These are phyloP conservation scores for Aphodius granarius DNA, from an alignment of 2,888 invertebrate genomes.

Conservation along the genomic window DNA sequence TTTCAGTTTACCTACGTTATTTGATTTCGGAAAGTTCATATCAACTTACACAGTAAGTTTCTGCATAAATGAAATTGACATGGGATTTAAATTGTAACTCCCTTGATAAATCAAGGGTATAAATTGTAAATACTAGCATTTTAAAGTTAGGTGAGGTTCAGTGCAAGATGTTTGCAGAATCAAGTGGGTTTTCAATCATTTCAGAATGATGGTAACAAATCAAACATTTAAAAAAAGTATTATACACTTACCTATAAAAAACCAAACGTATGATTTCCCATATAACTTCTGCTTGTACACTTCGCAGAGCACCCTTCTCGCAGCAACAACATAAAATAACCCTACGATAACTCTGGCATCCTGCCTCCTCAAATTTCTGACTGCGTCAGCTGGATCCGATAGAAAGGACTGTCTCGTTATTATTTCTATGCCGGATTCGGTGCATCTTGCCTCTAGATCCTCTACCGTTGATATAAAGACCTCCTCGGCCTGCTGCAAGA, in stretches of 20 bases:
- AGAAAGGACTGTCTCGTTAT: conserved; percentile 96
- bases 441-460: conserved; percentile 92
- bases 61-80: neutral
- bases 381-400: conserved; percentile 95
- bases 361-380: conserved; percentile 89
- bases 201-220: no score
- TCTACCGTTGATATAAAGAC: conserved; percentile 89
- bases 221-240: no score
- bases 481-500: conserved; percentile 98
- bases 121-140: neutral
- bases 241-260: conserved; percentile 84
- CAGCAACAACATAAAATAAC: conserved; percentile 97
- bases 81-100: neutral
- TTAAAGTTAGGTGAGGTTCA: neutral
- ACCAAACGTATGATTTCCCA: conserved; percentile 97
- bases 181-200: no score
- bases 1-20: neutral
- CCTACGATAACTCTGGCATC: conserved; percentile 98
- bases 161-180: no score
- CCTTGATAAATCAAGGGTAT: neutral
- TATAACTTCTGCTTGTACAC: conserved; percentile 92
- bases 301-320: conserved; percentile 94
- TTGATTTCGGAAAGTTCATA: neutral
- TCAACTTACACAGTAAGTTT: neutral
- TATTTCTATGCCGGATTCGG: conserved; percentile 90